Evolutionary conservation across 2,888 invertebrate genomes (phyloP), one percentile per base, ranked within the genome.

Genomic region (Chrysodeixis includens): DNA sequence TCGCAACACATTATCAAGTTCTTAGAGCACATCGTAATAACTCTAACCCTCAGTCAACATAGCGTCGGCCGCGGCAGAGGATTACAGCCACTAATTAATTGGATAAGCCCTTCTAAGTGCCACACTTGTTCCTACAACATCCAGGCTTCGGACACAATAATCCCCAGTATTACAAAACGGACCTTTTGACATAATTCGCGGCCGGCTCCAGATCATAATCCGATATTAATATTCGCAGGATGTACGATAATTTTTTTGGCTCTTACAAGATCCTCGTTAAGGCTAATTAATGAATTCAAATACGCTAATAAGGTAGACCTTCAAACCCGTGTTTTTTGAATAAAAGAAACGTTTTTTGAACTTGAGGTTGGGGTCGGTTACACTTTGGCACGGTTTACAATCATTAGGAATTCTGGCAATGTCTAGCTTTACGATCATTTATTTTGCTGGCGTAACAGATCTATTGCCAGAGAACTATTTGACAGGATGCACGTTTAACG

Each of bases 211-310:
- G n/a, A 55, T 8, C 30, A 49, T 30, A 44, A 66, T 20, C 44
- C 55, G 16, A 32, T 58, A 55, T 64, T 64, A 65, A 57, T 63
- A 54, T 63, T 71, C 60, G 35, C 20, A 22, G 20, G 40, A 22
- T 51, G 26, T 20, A 20, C n/a, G 10, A 26, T 46, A 35, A 55
- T 59, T 56, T 66, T 57, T 66, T 30, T 40, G 40, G 26, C 22
- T 35, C 32, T 51, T 51, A 55, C 26, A 49, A 49, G 58, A 40
- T 22, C 18, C 61, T 70, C 20, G 51, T 62, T 72, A 65, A 65
- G 52, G 26, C 30, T 69, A 61, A 60, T 62, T 74, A 77, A 74
- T 69, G 30, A 63, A 69, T 64, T 71, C 52, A 59, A 66, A 78
- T 65, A 55, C 55, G 40, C 35, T 66, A 32, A 76, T 53, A 61